Evolutionary conservation across 2,888 invertebrate species (phyloP), one percentile per base, ranked within the genome.

Genomic region (Calameuta idolon): DNA sequence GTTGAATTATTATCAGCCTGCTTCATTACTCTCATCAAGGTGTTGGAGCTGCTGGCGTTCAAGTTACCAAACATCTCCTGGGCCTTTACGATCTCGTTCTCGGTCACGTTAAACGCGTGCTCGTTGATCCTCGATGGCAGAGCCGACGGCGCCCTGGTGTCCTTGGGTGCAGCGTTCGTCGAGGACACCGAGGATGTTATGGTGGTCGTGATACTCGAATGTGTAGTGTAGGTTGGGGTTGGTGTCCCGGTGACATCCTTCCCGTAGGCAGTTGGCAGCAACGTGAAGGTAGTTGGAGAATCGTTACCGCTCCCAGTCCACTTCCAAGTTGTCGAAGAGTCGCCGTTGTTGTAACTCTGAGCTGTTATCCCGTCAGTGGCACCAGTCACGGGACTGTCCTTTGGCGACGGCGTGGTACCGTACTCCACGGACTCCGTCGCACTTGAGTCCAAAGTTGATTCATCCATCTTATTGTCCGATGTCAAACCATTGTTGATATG

Each of bases 11-110:
- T 94, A 84, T 95, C 95, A 0, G 96, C 96, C 88, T 96, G 95
- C 87, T 95, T 95, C 96, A 97, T 97, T 69, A 96, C 96, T 80
- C 94, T 94, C 93, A 96, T 94, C 77, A 97, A 92, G 83, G 96
- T 95, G 80, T 94, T 93, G 0, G 95, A 94, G 80, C 96, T 96
- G 0, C 96, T 95, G 12, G 95, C 95, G 86, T 97, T 96, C 81
- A 96, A 92, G 31, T 94, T 95, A 1, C 95, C 95, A 89, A 97
- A 95, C 85, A 97, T 94, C 91, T 96, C 94, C 85, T 96, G 95
- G 0, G 96, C 95, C 84, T 95, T 95, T 85, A 94, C 93, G 74
- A 95, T 94, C 79, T 94, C 93, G 69, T 95, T 94, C n/a, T 95
- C 94, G 3, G 95, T 94, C 0, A 94, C 90, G 77, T 94, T 95